Percentiles rank a stretch among this genome's conserved stretches.
Evolutionary conservation across 2,797 vertebrate species (phyloP).

Genomic region (Balearica regulorum): DNA sequence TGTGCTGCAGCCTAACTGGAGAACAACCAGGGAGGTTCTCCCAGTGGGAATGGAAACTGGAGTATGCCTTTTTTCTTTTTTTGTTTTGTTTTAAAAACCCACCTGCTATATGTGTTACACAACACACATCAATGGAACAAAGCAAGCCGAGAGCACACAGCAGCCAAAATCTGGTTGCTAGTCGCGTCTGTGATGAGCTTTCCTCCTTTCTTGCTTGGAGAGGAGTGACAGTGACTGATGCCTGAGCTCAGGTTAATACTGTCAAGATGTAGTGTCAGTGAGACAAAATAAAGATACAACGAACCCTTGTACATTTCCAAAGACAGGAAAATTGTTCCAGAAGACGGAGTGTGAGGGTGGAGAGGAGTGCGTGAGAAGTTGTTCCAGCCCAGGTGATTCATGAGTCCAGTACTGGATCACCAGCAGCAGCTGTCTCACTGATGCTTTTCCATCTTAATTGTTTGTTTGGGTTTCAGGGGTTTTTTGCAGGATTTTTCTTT

Average conservation of each 20-base stretch:
- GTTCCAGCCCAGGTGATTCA: background rate
- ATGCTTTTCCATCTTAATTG: background rate
- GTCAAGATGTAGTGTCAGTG: background rate
- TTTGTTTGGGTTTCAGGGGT: background rate
- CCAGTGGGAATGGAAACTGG: background rate
- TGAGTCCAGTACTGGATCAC: background rate
- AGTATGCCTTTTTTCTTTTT: background rate
- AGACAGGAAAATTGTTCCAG: conserved; percentile 13
- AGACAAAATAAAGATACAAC: conserved; percentile 10
- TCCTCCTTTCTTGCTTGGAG: background rate
- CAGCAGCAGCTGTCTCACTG: background rate
- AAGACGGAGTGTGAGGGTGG: conserved; percentile 6
- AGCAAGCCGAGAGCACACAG: background rate
- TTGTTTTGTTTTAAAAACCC: background rate
- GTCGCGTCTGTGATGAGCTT: background rate
- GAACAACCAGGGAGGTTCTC: background rate
- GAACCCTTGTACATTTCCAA: conserved; percentile 26
- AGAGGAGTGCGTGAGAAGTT: background rate
- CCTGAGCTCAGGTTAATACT: background rate
- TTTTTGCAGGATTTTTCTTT: conserved; percentile 51
- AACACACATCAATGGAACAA: background rate
- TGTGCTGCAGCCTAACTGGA: background rate
- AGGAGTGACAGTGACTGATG: background rate
- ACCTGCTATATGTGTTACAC: background rate
- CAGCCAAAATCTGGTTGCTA: background rate